Evolutionary conservation across 2,888 invertebrate genomes (phyloP).

Genomic region (Lottia scabra): DNA sequence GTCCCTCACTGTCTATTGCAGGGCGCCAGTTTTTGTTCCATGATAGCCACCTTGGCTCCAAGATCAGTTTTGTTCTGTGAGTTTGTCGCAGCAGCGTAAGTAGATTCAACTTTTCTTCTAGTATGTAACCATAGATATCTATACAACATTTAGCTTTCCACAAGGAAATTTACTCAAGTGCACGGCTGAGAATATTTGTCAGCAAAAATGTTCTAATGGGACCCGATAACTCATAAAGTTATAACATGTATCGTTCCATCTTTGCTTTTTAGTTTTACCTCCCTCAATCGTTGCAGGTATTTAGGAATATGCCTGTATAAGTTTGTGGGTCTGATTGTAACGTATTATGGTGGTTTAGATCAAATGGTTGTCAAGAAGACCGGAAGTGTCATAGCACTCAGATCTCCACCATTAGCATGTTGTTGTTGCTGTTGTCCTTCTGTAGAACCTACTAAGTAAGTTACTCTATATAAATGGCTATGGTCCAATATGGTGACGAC

Average conservation of each 20-base stretch:
- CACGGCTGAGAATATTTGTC: too few species aligned
- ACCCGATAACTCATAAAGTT: too few species aligned
- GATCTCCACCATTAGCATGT: constrained; percentile 24
- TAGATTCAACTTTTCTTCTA: not conserved
- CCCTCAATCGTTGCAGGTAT: constrained; percentile 14
- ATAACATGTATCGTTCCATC: not conserved
- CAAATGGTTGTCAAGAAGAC: constrained; percentile 12
- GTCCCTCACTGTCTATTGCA: not conserved
- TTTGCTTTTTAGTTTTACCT: too few species aligned
- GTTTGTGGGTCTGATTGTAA: constrained; percentile 25
- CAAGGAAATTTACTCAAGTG: too few species aligned
- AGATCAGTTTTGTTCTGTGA: constrained; percentile 16
- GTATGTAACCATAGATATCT: too few species aligned
- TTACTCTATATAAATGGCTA: not conserved
- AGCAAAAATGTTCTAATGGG: too few species aligned
- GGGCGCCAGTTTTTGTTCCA: constrained; percentile 7
- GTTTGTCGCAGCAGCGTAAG: constrained; percentile 21
- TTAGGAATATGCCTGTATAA: constrained; percentile 18
- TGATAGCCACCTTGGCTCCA: constrained; percentile 12
- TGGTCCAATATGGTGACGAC: too few species aligned
- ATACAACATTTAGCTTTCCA: too few species aligned
- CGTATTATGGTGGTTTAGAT: constrained; percentile 21
- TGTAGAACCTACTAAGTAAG: constrained; percentile 15
- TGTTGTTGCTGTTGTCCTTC: constrained; percentile 28
- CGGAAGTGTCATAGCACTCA: constrained; percentile 12